These are phyloP conservation scores for Mimumesa dahlbomi DNA, from an alignment of 2,888 invertebrate genomes.

Conservation along the genomic window DNA sequence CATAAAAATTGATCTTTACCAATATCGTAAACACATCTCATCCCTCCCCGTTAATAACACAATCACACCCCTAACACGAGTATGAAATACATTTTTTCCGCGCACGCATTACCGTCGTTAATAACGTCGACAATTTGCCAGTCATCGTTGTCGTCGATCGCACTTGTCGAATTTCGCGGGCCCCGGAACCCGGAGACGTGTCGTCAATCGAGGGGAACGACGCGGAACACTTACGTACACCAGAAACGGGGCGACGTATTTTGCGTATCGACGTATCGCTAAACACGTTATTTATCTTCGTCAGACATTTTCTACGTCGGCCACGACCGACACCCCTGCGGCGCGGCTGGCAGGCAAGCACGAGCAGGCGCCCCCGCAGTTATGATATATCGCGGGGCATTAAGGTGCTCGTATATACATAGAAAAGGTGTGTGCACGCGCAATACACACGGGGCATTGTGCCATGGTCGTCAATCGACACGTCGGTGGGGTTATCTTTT, in stretches of 20 bases:
- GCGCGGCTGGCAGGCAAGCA: constrained; percentile 46
- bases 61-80: too few relatives aligned
- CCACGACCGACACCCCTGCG: constrained; percentile 50
- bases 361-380: constrained; percentile 52
- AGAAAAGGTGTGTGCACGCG: constrained; percentile 24
- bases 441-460: constrained; percentile 39
- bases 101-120: too few relatives aligned
- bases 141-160: too few relatives aligned
- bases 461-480: constrained; percentile 53
- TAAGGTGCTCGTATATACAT: constrained; percentile 42
- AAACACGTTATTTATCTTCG: constrained; percentile 72
- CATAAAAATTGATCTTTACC: too few relatives aligned
- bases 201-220: too few relatives aligned
- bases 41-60: too few relatives aligned
- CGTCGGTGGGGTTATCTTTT: constrained; percentile 50
- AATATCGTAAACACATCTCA: too few relatives aligned
- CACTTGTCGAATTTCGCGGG: too few relatives aligned
- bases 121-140: too few relatives aligned
- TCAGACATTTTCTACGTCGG: constrained; percentile 62
- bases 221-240: background rate
- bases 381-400: constrained; percentile 70
- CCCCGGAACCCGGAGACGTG: too few relatives aligned
- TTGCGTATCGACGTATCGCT: constrained; percentile 62
- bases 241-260: constrained; percentile 25
- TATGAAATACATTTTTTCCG: too few relatives aligned